phyloP scores from a whole-genome alignment of 2,113 vertebrate genomes.

The Spizaetus ornatus region DNA sequence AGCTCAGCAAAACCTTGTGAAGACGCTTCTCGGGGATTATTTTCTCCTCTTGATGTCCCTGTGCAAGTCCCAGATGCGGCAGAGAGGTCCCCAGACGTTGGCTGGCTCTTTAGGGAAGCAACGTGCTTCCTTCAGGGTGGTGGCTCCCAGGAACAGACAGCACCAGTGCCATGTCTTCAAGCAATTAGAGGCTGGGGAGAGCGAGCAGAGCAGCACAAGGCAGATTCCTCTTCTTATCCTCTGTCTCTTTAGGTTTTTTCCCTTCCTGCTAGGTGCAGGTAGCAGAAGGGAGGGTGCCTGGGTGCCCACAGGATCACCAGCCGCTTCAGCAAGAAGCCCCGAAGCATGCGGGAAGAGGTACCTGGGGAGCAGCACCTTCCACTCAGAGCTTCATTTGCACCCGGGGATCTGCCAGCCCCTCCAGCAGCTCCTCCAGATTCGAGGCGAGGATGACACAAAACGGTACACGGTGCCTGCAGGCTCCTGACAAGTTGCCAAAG shows the following conservation, averaged over 20 bases:
- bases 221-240: neutral
- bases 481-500: neutral
- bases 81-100: neutral
- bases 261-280: neutral
- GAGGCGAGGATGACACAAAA: neutral
- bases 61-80: neutral
- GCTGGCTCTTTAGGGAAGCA: neutral
- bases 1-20: conserved; percentile 20
- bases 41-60: neutral
- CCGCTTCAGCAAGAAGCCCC: neutral
- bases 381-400: neutral
- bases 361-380: neutral
- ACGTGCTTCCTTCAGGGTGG: neutral
- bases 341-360: fast-evolving
- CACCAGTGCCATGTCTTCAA: neutral
- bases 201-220: neutral
- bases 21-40: neutral
- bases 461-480: fast-evolving
- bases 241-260: neutral
- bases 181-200: neutral
- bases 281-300: neutral
- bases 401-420: neutral
- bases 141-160: neutral
- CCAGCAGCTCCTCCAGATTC: neutral
- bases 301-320: neutral